Percentiles rank a stretch among this genome's conserved stretches.
Conservation (phyloP, 1,140 invertebrate genomes). For the Pantala flavescens region DNA sequence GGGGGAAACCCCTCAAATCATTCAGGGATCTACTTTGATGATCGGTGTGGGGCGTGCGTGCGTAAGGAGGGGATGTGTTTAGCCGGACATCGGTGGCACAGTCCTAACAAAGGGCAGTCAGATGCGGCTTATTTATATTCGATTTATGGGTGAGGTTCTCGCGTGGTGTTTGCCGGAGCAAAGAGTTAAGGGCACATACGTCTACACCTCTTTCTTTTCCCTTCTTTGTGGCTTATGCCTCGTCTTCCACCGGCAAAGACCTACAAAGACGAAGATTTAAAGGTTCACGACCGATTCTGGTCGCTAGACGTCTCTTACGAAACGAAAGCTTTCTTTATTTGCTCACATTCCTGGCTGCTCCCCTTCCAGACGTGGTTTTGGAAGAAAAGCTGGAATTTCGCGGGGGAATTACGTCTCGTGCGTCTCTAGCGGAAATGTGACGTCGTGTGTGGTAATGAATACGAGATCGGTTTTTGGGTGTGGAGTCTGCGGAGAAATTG, state of each 20-base stretch:
- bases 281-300: slow-evolving; percentile 2
- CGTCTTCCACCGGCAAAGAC: neutral
- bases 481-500: too few relatives aligned
- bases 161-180: neutral
- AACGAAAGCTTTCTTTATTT: neutral
- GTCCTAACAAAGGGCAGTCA: too few relatives aligned
- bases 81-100: too few relatives aligned
- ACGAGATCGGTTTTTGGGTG: too few relatives aligned
- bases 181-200: neutral
- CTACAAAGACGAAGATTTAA: slow-evolving; percentile 7
- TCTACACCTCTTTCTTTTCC: neutral
- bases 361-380: neutral
- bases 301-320: slow-evolving; percentile 4
- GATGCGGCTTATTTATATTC: neutral
- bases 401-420: neutral
- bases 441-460: too few relatives aligned
- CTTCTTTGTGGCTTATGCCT: too few relatives aligned
- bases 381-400: neutral
- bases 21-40: neutral
- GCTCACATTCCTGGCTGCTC: neutral
- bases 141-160: neutral
- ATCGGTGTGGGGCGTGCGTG: neutral
- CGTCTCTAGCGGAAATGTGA: too few relatives aligned
- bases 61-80: neutral
- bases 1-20: neutral